Evolutionary conservation across 2,113 vertebrate species (phyloP).

Genomic region (Paracanthobrama guichenoti): DNA sequence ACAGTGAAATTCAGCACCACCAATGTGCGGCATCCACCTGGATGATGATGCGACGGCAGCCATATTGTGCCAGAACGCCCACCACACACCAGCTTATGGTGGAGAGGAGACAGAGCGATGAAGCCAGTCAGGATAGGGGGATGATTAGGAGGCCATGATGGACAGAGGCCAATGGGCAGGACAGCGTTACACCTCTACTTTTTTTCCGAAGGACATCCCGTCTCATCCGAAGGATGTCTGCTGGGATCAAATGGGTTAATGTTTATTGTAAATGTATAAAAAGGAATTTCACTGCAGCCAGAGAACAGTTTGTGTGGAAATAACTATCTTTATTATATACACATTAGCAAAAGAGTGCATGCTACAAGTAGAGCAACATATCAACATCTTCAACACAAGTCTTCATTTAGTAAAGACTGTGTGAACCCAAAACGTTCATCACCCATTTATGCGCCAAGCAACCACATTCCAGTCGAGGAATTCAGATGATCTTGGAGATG

Average conservation of each 20-base stretch:
- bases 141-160: no score
- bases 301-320: slow-evolving; percentile 33
- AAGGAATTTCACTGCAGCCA: slow-evolving; percentile 1
- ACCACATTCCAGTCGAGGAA: slow-evolving; percentile 36
- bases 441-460: neutral
- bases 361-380: slow-evolving; percentile 35
- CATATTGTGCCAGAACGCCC: no score
- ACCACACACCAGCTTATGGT: no score
- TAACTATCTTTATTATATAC: slow-evolving; percentile 37
- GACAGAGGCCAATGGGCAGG: no score
- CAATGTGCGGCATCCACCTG: no score
- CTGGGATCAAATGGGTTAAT: neutral
- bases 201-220: no score
- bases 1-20: no score
- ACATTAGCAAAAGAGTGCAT: slow-evolving; percentile 33
- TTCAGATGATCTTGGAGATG: slow-evolving; percentile 24
- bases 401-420: neutral
- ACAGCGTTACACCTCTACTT: no score
- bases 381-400: neutral
- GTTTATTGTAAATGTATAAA: neutral
- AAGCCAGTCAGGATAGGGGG: no score
- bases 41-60: no score
- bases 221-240: no score
- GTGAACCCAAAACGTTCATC: slow-evolving; percentile 6
- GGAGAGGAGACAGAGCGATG: no score